A percentile compares a stretch with the other conserved stretches of the same genome.
Conservation (phyloP, 2,888 invertebrate genomes). For the Drosophila nigritarsus region DNA sequence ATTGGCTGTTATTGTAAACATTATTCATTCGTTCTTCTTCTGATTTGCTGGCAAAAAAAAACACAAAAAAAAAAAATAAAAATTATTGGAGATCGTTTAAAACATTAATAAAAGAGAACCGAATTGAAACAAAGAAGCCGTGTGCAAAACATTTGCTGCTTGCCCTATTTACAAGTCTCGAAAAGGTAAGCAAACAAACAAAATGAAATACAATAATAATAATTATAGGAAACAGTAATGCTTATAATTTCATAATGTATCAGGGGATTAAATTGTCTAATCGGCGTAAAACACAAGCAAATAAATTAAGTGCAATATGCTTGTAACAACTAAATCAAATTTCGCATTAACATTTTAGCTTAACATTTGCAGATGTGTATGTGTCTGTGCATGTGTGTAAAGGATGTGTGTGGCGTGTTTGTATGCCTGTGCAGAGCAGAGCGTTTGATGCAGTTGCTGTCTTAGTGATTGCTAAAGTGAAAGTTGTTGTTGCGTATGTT, state of each 20-base stretch:
- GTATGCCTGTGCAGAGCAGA: conserved; percentile 34
- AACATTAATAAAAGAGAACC: conserved; percentile 12
- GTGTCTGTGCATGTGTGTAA: conserved; percentile 11
- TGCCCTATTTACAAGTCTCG: conserved; percentile 51
- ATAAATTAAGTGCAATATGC: conserved; percentile 68
- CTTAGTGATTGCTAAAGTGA: conserved; percentile 75
- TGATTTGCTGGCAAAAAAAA: conserved; percentile 9
- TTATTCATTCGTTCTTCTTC: conserved; percentile 8
- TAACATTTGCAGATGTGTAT: conserved; percentile 20
- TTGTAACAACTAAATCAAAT: conserved; percentile 63
- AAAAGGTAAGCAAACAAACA: conserved; percentile 1
- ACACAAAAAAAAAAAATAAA: background rate
- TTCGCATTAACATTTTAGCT: conserved; percentile 57
- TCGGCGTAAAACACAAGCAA: conserved; percentile 74
- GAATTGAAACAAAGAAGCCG: conserved; percentile 3
- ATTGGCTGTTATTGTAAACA: conserved; percentile 35
- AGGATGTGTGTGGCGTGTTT: background rate
- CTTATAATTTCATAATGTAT: conserved; percentile 70
- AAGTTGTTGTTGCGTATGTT: conserved; percentile 73
- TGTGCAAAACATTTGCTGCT: conserved; percentile 21
- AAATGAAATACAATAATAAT: conserved; percentile 11
- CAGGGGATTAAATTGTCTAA: conserved; percentile 70
- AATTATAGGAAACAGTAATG: conserved; percentile 34
- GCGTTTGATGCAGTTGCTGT: conserved; percentile 51
- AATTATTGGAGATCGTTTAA: conserved; percentile 50